Percentiles rank a stretch among this genome's conserved stretches.
These are phyloP conservation scores for Potamilus streckersoni DNA, from an alignment of 1,140 invertebrate genomes.

Conservation along the genomic window DNA sequence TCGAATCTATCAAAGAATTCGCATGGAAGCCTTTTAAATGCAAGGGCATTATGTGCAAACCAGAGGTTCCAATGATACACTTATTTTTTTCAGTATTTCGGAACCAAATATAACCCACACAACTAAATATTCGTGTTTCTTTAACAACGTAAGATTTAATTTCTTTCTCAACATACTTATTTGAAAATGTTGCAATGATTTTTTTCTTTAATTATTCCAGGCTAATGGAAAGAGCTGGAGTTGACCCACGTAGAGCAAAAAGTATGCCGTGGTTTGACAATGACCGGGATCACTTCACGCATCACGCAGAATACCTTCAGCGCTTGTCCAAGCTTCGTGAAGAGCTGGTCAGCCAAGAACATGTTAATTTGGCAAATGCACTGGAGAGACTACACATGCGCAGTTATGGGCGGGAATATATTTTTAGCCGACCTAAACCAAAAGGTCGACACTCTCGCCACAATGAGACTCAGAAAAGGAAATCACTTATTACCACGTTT, in stretches of 20 bases:
- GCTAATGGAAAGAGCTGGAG: slow-evolving; percentile 52
- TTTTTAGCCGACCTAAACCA: slow-evolving; percentile 3
- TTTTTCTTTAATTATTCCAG: slow-evolving; percentile 25
- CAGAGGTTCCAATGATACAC: too few species aligned
- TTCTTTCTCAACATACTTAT: too few species aligned
- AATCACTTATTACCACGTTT: slow-evolving; percentile 47
- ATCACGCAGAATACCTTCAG: slow-evolving; percentile 55
- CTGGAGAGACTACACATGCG: slow-evolving; percentile 51
- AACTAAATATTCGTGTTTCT: too few species aligned
- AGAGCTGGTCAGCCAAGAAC: slow-evolving; percentile 53
- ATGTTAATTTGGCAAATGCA: slow-evolving; percentile 50
- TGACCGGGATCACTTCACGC: slow-evolving; percentile 29
- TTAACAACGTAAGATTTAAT: too few species aligned
- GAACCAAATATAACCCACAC: too few species aligned
- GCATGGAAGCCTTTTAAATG: too few species aligned
- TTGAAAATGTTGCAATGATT: too few species aligned
- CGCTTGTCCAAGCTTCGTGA: slow-evolving; percentile 51
- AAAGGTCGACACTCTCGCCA: slow-evolving; percentile 9
- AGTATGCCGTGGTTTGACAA: slow-evolving; percentile 42
- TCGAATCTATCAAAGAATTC: too few species aligned
- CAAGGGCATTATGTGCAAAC: too few species aligned
- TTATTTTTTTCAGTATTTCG: too few species aligned
- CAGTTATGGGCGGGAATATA: slow-evolving; percentile 19
- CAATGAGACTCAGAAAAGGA: slow-evolving; percentile 6
- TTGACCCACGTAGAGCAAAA: slow-evolving; percentile 30